Evolutionary conservation across 1,140 invertebrate genomes (phyloP), one percentile per base, ranked within the genome.

Genomic region (Papilio dardanus): DNA sequence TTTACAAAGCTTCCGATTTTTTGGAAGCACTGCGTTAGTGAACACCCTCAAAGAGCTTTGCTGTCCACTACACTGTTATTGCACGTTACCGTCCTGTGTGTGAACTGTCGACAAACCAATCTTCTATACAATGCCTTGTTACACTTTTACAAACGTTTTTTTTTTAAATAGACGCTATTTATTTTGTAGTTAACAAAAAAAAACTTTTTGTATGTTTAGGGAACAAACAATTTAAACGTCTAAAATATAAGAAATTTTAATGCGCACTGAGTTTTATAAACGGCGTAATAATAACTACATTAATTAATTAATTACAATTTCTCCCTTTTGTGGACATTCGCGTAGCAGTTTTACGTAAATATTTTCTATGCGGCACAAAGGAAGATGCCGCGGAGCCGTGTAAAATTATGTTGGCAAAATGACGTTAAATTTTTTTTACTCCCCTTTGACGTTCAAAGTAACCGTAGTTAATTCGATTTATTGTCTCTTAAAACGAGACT

Each of bases 401-500:
- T 86, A 81, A 92, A 90, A 92, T 90, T 91, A 84, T 87, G 85
- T 89, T 86, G 79, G 79, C 83, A 87, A 90, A 91, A 90, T 86
- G 80, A 89, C 86, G 83, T 87, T 84, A 81, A n/a, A 87, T 82
- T 82, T 84, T 90, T 90, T 87, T 87, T 86, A 84, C 66, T 83
- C 79, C 83, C 83, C 85, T 90, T 92, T 93, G 91, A 93, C 79
- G 86, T 86, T 86, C 85, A 89, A 90, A 88, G 89, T 91, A 85
- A 76, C 75, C 83, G 76, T 83, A 88, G 85, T 87, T 93, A 92
- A 93, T 92, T 91, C 84, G 85, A 92, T 93, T 92, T 90, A 88
- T 88, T 90, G 88, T 90, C 84, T 93, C 84, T 93, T 91, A 92
- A 91, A 92, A 89, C 81, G 89, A 88, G 86, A 89, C 89, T 91